Percentiles rank a stretch among this genome's conserved stretches.
These are phyloP conservation scores for Oncorhynchus gorbuscha DNA, from an alignment of 2,113 vertebrate species.

Conservation along the genomic window DNA sequence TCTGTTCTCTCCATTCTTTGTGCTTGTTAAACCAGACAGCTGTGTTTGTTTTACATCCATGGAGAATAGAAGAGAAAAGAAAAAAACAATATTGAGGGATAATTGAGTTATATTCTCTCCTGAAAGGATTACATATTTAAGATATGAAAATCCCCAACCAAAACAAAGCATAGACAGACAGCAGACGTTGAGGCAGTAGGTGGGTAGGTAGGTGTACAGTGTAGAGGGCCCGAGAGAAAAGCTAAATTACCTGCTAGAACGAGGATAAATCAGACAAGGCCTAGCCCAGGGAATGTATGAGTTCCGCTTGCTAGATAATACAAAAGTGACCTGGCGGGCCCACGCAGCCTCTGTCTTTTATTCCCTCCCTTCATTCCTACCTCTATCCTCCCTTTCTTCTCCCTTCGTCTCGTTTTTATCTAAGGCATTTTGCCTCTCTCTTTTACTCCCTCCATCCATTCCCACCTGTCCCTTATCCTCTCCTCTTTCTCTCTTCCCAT, in stretches of 20 bases:
- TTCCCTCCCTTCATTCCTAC: neutral
- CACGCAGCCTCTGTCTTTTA: constrained; percentile 14
- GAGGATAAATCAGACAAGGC: constrained; percentile 59
- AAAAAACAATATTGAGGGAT: constrained; percentile 13
- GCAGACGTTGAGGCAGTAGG: neutral
- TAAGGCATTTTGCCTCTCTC: too few species aligned
- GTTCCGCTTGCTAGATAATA: constrained; percentile 69
- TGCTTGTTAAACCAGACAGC: constrained; percentile 20
- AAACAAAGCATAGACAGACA: constrained; percentile 5
- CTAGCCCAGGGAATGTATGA: constrained; percentile 47
- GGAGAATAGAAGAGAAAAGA: constrained; percentile 10
- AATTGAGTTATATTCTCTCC: neutral
- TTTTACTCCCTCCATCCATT: neutral
- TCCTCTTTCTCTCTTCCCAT: neutral
- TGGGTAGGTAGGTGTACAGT: neutral
- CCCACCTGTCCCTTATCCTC: neutral
- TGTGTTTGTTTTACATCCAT: constrained; percentile 46
- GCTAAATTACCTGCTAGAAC: constrained; percentile 59
- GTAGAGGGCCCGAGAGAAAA: constrained; percentile 40
- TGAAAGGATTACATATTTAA: neutral
- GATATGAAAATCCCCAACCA: neutral
- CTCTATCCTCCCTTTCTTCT: neutral
- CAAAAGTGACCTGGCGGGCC: constrained; percentile 34
- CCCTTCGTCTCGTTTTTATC: too few species aligned
- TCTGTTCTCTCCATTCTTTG: constrained; percentile 12